Conservation (phyloP, 2,797 vertebrate genomes). For the Hydrolagus colliei region DNA sequence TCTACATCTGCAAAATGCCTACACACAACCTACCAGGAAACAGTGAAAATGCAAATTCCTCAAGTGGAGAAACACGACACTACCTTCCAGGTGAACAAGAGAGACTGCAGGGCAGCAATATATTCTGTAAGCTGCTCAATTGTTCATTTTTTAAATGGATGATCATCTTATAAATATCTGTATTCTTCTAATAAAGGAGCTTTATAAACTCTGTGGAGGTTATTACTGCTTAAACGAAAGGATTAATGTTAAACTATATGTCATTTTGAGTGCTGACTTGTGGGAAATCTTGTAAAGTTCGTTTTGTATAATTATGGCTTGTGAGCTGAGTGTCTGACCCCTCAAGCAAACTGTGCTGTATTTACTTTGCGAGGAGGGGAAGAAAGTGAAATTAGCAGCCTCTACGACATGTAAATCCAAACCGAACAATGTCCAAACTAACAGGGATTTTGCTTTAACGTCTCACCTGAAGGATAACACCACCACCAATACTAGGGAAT, state of each 20-base stretch:
- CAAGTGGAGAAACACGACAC: background rate
- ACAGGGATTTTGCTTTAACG: too few relatives aligned
- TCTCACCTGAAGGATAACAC: background rate
- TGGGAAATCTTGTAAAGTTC: background rate
- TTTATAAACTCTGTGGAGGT: slow-evolving; percentile 40
- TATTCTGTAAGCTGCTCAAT: slow-evolving; percentile 35
- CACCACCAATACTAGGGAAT: background rate
- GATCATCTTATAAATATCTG: slow-evolving; percentile 45
- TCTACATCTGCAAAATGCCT: background rate
- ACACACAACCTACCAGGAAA: background rate
- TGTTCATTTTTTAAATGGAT: slow-evolving; percentile 35
- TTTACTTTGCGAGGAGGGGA: slow-evolving; percentile 42
- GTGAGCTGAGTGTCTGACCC: slow-evolving; percentile 21
- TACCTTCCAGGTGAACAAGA: background rate
- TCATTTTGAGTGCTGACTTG: slow-evolving; percentile 32
- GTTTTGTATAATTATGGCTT: slow-evolving; percentile 32
- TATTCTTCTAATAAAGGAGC: slow-evolving; percentile 43
- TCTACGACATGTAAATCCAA: background rate
- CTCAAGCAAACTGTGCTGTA: slow-evolving; percentile 37
- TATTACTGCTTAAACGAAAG: slow-evolving; percentile 38
- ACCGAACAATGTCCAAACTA: background rate
- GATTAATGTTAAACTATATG: slow-evolving; percentile 39
- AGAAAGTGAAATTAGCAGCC: slow-evolving; percentile 34
- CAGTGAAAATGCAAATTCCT: background rate
- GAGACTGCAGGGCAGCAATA: background rate